Evolutionary conservation across 2,888 invertebrate species (phyloP).

Genomic region (Phymatocera aterrima): DNA sequence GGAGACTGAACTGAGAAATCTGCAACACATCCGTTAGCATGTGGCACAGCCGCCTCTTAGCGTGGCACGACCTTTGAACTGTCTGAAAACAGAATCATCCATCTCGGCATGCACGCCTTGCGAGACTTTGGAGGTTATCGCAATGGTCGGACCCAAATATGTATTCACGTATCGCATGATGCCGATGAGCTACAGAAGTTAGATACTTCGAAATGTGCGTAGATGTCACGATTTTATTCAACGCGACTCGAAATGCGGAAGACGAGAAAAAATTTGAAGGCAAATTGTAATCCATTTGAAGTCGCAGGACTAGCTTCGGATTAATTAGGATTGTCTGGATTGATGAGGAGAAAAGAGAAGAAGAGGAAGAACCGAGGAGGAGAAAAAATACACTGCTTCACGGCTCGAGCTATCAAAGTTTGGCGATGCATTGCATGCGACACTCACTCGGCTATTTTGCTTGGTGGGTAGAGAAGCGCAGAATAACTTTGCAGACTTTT

Average conservation of each 20-base stretch:
- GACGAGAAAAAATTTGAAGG: too few species aligned
- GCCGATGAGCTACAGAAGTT: background rate
- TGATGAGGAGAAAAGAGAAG: background rate
- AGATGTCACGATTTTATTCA: too few species aligned
- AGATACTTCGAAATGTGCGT: too few species aligned
- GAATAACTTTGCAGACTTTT: slow-evolving; percentile 34
- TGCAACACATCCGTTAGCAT: slow-evolving; percentile 3
- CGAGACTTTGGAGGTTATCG: too few species aligned
- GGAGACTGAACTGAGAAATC: background rate
- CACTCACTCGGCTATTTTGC: slow-evolving; percentile 1
- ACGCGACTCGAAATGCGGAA: too few species aligned
- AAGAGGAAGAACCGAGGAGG: background rate
- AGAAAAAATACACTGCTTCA: background rate
- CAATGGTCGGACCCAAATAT: too few species aligned
- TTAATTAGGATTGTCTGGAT: too few species aligned
- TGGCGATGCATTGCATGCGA: background rate
- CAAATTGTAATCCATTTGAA: too few species aligned
- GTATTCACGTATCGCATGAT: too few species aligned
- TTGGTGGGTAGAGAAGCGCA: background rate
- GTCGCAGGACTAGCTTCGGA: too few species aligned
- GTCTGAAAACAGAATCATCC: background rate
- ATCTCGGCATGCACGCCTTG: too few species aligned
- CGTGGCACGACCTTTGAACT: background rate
- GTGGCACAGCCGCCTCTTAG: background rate
- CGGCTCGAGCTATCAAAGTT: slow-evolving; percentile 15